phyloP scores from a whole-genome alignment of 2,888 invertebrate genomes.

The Hypena proboscidalis region DNA sequence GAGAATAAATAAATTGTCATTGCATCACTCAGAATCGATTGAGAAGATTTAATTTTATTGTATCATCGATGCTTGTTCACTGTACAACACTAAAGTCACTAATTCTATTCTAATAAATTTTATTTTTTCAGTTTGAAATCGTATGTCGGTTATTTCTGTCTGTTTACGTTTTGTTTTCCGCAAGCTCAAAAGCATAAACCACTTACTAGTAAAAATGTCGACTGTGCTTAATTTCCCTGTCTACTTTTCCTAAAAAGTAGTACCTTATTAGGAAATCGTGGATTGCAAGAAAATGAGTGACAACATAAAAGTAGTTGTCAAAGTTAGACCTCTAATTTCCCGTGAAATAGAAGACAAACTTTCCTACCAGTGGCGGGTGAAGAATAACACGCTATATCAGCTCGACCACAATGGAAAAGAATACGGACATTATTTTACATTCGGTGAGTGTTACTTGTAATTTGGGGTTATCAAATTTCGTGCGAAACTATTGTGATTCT shows the following conservation, averaged over 20 bases:
- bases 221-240: conserved; percentile 17
- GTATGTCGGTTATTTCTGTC: conserved; percentile 63
- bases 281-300: conserved; percentile 80
- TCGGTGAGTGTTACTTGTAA: conserved; percentile 62
- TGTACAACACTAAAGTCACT: conserved; percentile 6
- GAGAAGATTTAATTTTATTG: too few species aligned
- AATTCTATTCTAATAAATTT: conserved; percentile 26
- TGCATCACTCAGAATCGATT: not conserved
- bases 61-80: not conserved
- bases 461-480: conserved; percentile 37
- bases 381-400: conserved; percentile 85
- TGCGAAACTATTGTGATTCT: conserved; percentile 40
- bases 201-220: conserved; percentile 13
- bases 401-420: conserved; percentile 81
- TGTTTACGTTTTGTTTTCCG: conserved; percentile 38
- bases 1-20: too few species aligned
- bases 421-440: conserved; percentile 60
- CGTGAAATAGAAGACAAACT: conserved; percentile 87
- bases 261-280: conserved; percentile 29
- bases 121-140: conserved; percentile 59
- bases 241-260: conserved; percentile 28
- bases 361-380: conserved; percentile 86
- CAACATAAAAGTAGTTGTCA: conserved; percentile 91
- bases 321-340: conserved; percentile 88
- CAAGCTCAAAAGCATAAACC: conserved; percentile 13